These are phyloP conservation scores for Nixonia krombeini DNA, from an alignment of 1,140 invertebrate genomes.

Conservation along the genomic window DNA sequence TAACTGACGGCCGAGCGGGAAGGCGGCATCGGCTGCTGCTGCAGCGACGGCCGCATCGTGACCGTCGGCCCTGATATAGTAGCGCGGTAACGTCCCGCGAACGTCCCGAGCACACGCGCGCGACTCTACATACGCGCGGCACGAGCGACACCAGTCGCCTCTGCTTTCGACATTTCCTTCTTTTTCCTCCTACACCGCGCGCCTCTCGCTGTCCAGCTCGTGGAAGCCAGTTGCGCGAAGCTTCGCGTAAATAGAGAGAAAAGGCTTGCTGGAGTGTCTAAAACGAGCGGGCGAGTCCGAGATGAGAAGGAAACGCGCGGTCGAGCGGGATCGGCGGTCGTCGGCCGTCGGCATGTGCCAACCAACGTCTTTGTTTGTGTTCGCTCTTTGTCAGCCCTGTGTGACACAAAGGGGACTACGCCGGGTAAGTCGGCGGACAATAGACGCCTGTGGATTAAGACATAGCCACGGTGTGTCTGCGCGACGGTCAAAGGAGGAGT, in stretches of 20 bases:
- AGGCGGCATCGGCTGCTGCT: conserved; percentile 6
- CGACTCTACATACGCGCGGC: conserved; percentile 13
- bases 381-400: too few relatives aligned
- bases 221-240: conserved; percentile 14
- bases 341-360: too few relatives aligned
- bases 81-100: not conserved
- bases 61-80: conserved; percentile 21
- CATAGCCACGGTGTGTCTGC: not conserved
- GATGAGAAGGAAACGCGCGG: too few relatives aligned
- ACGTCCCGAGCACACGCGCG: conserved; percentile 9
- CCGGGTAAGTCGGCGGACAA: too few relatives aligned
- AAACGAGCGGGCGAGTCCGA: not conserved
- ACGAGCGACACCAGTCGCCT: conserved; percentile 4
- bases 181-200: conserved; percentile 9
- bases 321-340: too few relatives aligned
- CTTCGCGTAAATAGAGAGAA: not conserved
- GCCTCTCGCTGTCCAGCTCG: conserved; percentile 19
- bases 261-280: not conserved
- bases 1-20: not conserved
- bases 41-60: conserved; percentile 10
- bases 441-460: too few relatives aligned
- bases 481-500: too few relatives aligned
- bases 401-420: too few relatives aligned
- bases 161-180: conserved; percentile 16
- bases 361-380: too few relatives aligned